Evolutionary conservation across 2,888 invertebrate species (phyloP).

Genomic region (Mimumesa dahlbomi): DNA sequence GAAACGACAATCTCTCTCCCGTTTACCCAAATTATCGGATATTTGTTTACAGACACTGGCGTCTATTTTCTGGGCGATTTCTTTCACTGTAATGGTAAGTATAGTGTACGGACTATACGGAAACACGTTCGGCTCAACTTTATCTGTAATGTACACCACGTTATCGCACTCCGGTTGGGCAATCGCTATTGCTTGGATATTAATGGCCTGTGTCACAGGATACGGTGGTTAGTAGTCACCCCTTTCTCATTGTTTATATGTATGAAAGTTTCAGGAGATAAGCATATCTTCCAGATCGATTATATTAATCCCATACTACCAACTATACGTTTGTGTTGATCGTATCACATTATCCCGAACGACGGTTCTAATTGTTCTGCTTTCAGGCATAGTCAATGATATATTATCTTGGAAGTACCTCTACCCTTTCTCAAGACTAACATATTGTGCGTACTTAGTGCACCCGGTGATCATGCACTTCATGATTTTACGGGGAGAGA

Average conservation of each 20-base stretch:
- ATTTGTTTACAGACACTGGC: constrained; percentile 57
- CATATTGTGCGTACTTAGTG: constrained; percentile 82
- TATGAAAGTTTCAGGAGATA: no score
- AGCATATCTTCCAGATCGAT: no score
- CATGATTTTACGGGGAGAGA: constrained; percentile 81
- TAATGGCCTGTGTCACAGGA: constrained; percentile 80
- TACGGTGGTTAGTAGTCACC: constrained; percentile 79
- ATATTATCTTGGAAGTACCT: constrained; percentile 80
- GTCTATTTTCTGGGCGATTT: constrained; percentile 71
- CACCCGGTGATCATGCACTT: constrained; percentile 81
- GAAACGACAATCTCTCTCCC: no score
- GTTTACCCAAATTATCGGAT: background rate
- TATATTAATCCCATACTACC: no score
- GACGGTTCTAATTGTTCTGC: constrained; percentile 15
- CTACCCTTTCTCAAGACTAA: constrained; percentile 82
- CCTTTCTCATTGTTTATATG: background rate
- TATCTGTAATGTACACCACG: constrained; percentile 77
- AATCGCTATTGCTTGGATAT: constrained; percentile 79
- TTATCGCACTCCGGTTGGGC: constrained; percentile 81
- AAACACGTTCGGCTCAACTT: constrained; percentile 65
- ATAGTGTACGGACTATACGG: constrained; percentile 77
- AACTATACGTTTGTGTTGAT: no score
- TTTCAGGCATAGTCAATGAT: constrained; percentile 80
- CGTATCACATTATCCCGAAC: no score
- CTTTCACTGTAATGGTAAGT: constrained; percentile 67